Evolutionary conservation across 2,797 vertebrate species (phyloP).

Genomic region (Enteromius treurensis): DNA sequence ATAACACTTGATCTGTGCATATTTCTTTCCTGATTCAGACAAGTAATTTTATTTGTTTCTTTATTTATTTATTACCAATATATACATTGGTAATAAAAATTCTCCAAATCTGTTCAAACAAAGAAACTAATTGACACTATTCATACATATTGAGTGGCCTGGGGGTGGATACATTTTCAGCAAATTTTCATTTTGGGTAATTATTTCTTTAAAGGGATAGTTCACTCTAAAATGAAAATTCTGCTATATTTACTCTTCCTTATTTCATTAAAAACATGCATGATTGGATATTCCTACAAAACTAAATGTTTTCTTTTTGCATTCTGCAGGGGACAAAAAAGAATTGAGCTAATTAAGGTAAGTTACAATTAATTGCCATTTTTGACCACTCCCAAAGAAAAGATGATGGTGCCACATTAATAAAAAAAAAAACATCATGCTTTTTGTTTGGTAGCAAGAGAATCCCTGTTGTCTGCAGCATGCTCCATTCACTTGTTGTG

Average conservation of each 20-base stretch:
- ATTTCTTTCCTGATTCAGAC: not conserved
- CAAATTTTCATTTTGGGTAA: not conserved
- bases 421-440: not conserved
- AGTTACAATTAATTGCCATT: not conserved
- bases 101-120: not conserved
- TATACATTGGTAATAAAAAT: no score
- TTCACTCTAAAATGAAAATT: not conserved
- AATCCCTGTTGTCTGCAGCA: not conserved
- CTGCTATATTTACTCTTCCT: not conserved
- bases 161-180: not conserved
- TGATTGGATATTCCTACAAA: no score
- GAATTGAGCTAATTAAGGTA: not conserved
- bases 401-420: not conserved
- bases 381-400: not conserved
- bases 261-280: not conserved
- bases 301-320: not conserved
- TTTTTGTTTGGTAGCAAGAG: conserved; percentile 3
- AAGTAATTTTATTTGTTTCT: no score
- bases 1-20: not conserved
- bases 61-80: no score
- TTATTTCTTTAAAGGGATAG: not conserved
- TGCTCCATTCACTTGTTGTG: conserved; percentile 19
- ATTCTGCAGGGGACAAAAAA: not conserved
- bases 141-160: not conserved
- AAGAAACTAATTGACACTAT: not conserved